These are phyloP conservation scores for Clarias platycephalus DNA, from an alignment of 2,797 vertebrate species.

Conservation along the genomic window DNA sequence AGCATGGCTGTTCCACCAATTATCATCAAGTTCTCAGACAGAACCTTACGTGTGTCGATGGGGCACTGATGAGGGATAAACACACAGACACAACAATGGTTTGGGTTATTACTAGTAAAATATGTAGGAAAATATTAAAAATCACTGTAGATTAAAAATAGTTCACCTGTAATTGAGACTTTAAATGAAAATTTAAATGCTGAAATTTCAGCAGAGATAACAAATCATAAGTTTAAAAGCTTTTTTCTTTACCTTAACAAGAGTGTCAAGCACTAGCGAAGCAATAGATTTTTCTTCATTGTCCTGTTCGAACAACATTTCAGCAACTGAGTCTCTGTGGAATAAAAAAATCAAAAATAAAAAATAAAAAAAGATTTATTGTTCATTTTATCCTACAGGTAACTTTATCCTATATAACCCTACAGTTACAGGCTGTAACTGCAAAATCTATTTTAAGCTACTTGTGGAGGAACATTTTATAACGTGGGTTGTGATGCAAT, in stretches of 20 bases:
- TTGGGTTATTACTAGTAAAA: neutral
- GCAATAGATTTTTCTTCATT: conserved; percentile 97
- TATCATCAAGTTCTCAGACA: conserved; percentile 94
- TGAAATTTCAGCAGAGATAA: neutral
- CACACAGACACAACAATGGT: conserved; percentile 3
- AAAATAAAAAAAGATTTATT: conserved; percentile 3
- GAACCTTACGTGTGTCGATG: conserved; percentile 93
- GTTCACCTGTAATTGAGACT: neutral
- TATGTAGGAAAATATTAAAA: neutral
- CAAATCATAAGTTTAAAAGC: neutral
- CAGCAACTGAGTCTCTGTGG: conserved; percentile 89
- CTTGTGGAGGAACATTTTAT: neutral
- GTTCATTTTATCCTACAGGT: neutral
- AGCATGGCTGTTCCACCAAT: conserved; percentile 94
- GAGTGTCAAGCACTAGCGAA: conserved; percentile 90
- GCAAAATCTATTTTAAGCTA: neutral
- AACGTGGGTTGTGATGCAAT: neutral
- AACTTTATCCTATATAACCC: neutral
- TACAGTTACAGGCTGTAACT: neutral
- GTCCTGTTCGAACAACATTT: conserved; percentile 97
- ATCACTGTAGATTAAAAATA: neutral
- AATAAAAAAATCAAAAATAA: neutral
- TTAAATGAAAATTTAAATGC: neutral
- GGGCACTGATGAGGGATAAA: conserved; percentile 80
- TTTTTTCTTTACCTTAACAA: conserved; percentile 83